Evolutionary conservation across 1,140 invertebrate genomes (phyloP), one percentile per base, ranked within the genome.

Genomic region (Rhopalosiphum padi): DNA sequence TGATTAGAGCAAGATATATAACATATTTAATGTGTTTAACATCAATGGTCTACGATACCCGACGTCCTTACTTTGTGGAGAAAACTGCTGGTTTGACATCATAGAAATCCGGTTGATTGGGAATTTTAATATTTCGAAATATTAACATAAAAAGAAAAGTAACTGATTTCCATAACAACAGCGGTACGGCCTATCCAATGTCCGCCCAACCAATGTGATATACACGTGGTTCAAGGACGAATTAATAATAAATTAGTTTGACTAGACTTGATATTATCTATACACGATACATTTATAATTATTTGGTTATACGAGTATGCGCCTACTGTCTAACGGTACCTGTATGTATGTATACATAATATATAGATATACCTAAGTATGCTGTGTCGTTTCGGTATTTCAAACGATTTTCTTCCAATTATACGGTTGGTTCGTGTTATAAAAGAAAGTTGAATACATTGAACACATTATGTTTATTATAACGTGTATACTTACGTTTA

Each of bases 141-240:
- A 86, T 86, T 86, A 46, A 86, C 41, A 86, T 86, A 86, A 86
- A 86, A 86, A 86, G 83, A 86, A 86, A 86, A 43, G 83, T 86
- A 11, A 43, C 37, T 8, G 25, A 86, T 86, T 86, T 46, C 15
- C 11, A 30, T 30, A 86, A 30, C 37, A 41, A 43, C 41, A 3
- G 22, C 22, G 2, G 0, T 11, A 43, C 2, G 37, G 83, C 83
- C 41, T 86, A 86, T 86, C 37, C 82, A 11, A 37, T 83, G 37
- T 23, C 82, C 23, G 25, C 46, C 11, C 21, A 22, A 43, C 43
- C 15, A 21, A 87, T 68, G 30, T 68, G 11, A 68, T n/a, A 18
- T 30, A 43, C 21, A 86, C 21, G n/a, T 2, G 2, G 41, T 15
- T 86, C 83, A 86, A 87, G 86, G 86, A 87, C 86, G 30, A 87